These are phyloP conservation scores for Stenodema calcarata DNA, from an alignment of 2,888 invertebrate genomes.

Conservation along the genomic window DNA sequence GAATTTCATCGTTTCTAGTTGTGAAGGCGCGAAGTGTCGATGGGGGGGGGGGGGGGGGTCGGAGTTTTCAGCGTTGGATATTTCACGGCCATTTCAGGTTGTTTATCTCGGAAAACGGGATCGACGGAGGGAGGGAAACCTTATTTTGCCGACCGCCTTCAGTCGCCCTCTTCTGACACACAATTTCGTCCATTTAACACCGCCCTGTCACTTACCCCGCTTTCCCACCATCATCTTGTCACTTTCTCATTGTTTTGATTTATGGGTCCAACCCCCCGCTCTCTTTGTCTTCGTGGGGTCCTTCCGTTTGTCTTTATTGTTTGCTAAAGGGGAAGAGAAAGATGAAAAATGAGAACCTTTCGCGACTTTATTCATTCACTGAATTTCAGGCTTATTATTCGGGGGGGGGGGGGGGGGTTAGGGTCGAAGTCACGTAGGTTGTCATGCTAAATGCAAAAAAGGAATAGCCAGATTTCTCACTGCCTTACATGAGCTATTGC, in stretches of 20 bases:
- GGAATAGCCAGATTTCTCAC: too few relatives aligned
- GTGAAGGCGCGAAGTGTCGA: background rate
- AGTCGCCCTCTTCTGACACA: background rate
- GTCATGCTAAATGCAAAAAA: too few relatives aligned
- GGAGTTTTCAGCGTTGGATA: background rate
- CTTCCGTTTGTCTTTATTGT: background rate
- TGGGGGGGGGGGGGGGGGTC: background rate
- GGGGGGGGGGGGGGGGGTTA: background rate
- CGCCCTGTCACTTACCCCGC: background rate
- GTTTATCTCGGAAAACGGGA: background rate
- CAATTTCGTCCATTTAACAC: background rate
- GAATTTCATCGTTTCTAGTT: background rate
- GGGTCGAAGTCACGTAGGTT: background rate
- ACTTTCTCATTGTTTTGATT: constrained; percentile 2
- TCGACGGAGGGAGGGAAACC: background rate
- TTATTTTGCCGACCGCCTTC: background rate
- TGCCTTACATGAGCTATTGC: too few relatives aligned
- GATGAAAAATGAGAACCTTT: background rate
- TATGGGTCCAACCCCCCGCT: background rate
- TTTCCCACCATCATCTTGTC: background rate
- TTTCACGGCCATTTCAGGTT: background rate
- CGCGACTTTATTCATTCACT: background rate
- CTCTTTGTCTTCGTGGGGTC: background rate
- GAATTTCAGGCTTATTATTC: background rate
- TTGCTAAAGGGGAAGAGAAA: background rate